Base-by-base conservation (phyloP, 2,888 invertebrate genomes). In the Aethes cnicana region DNA sequence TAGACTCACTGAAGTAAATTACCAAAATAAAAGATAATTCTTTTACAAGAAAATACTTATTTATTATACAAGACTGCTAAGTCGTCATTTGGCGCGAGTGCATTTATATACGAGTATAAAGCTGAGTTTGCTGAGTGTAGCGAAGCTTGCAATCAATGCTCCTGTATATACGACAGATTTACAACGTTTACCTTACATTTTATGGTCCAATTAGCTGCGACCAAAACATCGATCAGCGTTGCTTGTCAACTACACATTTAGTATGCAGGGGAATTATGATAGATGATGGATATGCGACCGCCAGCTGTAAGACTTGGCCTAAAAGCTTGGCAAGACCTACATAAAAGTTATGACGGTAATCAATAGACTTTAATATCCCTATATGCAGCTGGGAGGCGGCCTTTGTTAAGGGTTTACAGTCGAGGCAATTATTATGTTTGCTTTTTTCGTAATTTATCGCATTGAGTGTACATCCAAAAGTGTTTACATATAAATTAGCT, bases 261-360 rank as follows among this genome's bases (percentile, higher is more conserved):
- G 33, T 41, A 20, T 33, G 32, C 33, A 41, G 9, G 48, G 5
- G 25, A 32, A 32, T 26, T 17, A 26, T 37, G 44, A 44, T 37
- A 18, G 37, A 26, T 37, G 44, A 44, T 37, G 23, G 37, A 50
- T 35, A 28, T 32, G 50, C 37, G 32, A 9, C 23, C 16, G n/a
- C 23, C 33, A n/a, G 12, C 42, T 21, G 20, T 42, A 35, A 37
- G 32, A 18, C 16, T 20, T 17, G 17, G 35, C 35, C 35, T 32
- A 41, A 55, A 56, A 57, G 56, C 53, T 49, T 44, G 56, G 20
- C 44, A 48, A 21, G 44, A 49, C 48, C 58, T 53, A 50, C 49
- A 50, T 30, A 55, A 47, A 48, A 52, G 44, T 39, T 32, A 55
- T 64, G 66, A 69, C 66, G 64, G 70, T 67, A 39, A 11, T 43